Evolutionary conservation across 1,140 invertebrate genomes (phyloP).

Genomic region (Drosophila busckii): DNA sequence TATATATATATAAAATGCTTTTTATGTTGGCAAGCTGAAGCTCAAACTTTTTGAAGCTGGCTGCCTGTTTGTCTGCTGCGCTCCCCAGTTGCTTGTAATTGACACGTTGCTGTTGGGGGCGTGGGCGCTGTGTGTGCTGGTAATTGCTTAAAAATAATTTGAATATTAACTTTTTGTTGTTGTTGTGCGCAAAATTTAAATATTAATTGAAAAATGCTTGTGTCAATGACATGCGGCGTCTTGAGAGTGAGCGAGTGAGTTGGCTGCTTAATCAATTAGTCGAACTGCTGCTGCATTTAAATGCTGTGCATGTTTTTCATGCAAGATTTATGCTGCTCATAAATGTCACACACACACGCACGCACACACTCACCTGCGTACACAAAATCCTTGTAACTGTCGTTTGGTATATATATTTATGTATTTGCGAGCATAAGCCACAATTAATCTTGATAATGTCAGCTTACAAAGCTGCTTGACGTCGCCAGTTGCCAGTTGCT

Average conservation of each 20-base stretch:
- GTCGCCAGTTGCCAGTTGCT: too few relatives aligned
- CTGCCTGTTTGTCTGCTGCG: background rate
- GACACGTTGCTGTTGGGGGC: conserved; percentile 32
- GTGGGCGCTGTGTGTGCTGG: background rate
- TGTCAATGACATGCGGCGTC: background rate
- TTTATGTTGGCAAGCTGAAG: too few relatives aligned
- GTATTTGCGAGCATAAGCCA: conserved; percentile 17
- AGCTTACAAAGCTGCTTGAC: conserved; percentile 38
- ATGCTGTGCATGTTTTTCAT: conserved; percentile 19
- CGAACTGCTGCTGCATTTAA: conserved; percentile 55
- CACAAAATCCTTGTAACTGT: conserved; percentile 11
- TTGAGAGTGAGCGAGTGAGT: background rate
- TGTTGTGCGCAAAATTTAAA: conserved; percentile 57
- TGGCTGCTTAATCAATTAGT: conserved; percentile 39
- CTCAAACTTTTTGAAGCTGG: conserved; percentile 18
- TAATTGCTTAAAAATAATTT: conserved; percentile 68
- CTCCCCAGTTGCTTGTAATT: conserved; percentile 40
- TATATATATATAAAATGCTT: too few relatives aligned
- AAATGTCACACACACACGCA: conserved; percentile 62
- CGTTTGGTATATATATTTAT: background rate
- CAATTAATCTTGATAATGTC: conserved; percentile 73
- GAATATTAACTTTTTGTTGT: conserved; percentile 71
- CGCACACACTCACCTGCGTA: conserved; percentile 22
- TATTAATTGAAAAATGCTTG: conserved; percentile 58
- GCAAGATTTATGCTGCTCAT: conserved; percentile 63